Evolutionary conservation across 2,113 vertebrate species (phyloP).

Genomic region (Perca schrenkii): DNA sequence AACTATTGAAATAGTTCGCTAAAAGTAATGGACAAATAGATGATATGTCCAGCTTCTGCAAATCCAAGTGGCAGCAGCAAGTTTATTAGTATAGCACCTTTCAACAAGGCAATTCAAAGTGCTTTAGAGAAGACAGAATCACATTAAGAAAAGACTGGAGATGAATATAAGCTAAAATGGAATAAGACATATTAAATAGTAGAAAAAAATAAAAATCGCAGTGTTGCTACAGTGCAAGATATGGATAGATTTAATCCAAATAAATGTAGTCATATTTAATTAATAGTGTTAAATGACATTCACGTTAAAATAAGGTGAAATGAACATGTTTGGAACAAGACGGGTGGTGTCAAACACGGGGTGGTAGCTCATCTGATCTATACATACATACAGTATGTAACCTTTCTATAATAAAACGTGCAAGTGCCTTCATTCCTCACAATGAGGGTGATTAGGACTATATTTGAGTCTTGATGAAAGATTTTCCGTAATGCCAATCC

Average conservation of each 20-base stretch:
- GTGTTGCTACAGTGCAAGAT: neutral
- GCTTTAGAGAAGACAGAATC: neutral
- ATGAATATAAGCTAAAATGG: neutral
- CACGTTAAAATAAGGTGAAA: neutral
- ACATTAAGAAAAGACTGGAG: neutral
- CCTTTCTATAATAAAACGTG: conserved; percentile 24
- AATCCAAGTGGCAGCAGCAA: neutral
- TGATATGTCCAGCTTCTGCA: neutral
- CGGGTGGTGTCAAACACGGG: neutral
- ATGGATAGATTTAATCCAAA: neutral
- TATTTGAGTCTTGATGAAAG: conserved; percentile 62
- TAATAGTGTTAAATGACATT: neutral
- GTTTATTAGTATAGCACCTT: neutral
- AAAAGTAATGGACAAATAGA: neutral
- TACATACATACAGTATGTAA: neutral
- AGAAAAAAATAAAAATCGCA: neutral
- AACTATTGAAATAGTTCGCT: neutral
- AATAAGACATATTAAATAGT: neutral
- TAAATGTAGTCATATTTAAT: neutral
- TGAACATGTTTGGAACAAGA: neutral
- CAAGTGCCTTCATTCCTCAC: conserved; percentile 29
- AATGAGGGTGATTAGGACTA: conserved; percentile 65
- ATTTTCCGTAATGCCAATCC: conserved; percentile 48
- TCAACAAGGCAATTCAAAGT: neutral
- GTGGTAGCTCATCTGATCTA: neutral